phyloP scores from a whole-genome alignment of 2,797 vertebrate genomes.

The Labeo calbasu region DNA sequence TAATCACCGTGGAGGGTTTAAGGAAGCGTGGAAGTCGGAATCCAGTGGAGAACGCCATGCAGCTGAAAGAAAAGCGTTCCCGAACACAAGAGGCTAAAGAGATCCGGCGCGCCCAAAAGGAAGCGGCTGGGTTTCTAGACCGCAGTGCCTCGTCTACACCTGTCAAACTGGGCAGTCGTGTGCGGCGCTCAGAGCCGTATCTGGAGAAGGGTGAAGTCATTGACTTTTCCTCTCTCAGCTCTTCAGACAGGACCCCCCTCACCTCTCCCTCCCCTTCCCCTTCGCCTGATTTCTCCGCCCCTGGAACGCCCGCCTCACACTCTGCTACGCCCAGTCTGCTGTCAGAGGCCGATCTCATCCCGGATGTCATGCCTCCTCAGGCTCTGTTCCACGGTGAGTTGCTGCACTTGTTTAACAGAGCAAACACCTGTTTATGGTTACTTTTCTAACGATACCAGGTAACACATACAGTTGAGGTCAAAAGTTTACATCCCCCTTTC shows the following conservation, averaged over 20 bases:
- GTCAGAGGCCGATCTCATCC: constrained; percentile 95
- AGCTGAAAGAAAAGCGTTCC: constrained; percentile 94
- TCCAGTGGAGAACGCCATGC: constrained; percentile 93
- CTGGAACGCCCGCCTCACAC: constrained; percentile 91
- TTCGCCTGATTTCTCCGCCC: constrained; percentile 92
- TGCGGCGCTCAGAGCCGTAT: constrained; percentile 80
- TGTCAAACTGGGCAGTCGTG: constrained; percentile 81
- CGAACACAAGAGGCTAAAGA: constrained; percentile 97
- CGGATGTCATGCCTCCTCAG: constrained; percentile 94
- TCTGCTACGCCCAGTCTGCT: constrained; percentile 94
- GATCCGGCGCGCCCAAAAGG: constrained; percentile 93
- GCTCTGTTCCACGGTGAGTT: constrained; percentile 93
- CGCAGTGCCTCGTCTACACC: constrained; percentile 86
- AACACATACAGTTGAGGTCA: too few species aligned
- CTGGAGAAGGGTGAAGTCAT: constrained; percentile 95
- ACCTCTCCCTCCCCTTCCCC: constrained; percentile 94
- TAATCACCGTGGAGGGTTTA: constrained; percentile 93
- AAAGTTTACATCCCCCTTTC: too few species aligned
- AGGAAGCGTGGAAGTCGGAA: constrained; percentile 87
- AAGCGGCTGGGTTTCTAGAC: constrained; percentile 84
- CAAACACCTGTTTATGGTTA: background rate
- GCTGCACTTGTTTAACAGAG: background rate
- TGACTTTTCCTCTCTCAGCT: constrained; percentile 95
- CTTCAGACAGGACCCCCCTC: constrained; percentile 91
- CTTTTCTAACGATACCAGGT: background rate